phyloP scores from a whole-genome alignment of 2,888 invertebrate genomes.

The Ormyrus labotus region DNA sequence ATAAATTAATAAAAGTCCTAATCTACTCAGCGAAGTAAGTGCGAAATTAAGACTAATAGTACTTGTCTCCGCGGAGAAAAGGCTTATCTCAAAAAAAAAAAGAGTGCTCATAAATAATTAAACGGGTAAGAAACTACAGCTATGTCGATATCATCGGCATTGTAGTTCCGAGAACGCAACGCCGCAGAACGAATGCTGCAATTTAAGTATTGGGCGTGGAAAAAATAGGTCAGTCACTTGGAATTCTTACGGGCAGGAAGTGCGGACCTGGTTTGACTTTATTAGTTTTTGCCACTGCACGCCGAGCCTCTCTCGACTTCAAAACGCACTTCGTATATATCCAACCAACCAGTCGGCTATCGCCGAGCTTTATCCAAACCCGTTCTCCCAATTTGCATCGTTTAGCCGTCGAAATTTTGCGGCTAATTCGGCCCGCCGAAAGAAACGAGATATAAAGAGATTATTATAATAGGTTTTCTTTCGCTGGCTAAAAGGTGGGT shows the following conservation, averaged over 20 bases:
- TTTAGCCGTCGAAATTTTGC: no score
- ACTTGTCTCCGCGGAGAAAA: no score
- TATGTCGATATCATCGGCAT: neutral
- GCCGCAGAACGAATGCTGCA: slow-evolving; percentile 6
- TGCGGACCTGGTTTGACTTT: slow-evolving; percentile 3
- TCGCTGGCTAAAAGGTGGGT: no score
- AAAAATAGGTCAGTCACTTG: slow-evolving; percentile 22
- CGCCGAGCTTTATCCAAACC: neutral
- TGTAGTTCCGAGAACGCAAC: neutral
- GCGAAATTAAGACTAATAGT: no score
- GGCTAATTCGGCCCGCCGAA: no score
- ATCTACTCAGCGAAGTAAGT: no score
- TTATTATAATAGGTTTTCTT: no score
- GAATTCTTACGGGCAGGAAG: slow-evolving; percentile 30
- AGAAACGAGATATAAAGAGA: no score
- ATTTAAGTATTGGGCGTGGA: slow-evolving; percentile 19
- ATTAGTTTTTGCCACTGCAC: slow-evolving; percentile 4
- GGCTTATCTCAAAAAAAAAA: no score
- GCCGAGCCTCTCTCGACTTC: neutral
- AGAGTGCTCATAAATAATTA: no score
- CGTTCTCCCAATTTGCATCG: no score
- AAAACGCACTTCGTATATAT: neutral
- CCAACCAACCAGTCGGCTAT: neutral
- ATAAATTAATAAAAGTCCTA: no score
- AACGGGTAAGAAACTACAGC: neutral